Conservation (phyloP, 2,888 invertebrate species). For the Autographa gamma region DNA sequence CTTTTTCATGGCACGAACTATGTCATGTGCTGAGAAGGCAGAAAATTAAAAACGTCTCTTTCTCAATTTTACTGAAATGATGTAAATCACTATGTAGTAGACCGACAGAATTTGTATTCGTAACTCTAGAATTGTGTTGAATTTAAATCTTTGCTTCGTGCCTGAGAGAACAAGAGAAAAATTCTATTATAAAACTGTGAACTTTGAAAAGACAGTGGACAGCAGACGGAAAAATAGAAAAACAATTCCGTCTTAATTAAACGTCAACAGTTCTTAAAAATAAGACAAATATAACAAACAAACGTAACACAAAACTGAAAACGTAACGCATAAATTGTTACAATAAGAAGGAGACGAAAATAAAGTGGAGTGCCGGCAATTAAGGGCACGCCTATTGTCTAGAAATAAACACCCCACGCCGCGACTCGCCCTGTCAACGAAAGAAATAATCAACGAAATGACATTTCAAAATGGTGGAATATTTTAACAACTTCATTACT, state of each 20-base stretch:
- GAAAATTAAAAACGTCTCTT: too few relatives aligned
- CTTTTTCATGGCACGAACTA: too few relatives aligned
- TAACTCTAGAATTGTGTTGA: too few relatives aligned
- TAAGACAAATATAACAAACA: constrained; percentile 42
- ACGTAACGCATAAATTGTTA: constrained; percentile 58
- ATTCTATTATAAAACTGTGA: background rate
- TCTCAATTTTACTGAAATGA: too few relatives aligned
- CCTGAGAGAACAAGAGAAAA: background rate
- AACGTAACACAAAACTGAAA: constrained; percentile 58
- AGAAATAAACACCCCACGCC: constrained; percentile 64
- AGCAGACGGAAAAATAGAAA: constrained; percentile 11
- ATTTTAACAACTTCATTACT: constrained; percentile 50
- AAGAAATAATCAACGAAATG: constrained; percentile 59
- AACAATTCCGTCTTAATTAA: constrained; percentile 32
- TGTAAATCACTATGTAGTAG: too few relatives aligned
- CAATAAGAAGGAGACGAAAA: constrained; percentile 61
- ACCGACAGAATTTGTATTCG: too few relatives aligned
- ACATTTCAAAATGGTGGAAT: constrained; percentile 50
- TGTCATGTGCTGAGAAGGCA: too few relatives aligned
- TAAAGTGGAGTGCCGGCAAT: constrained; percentile 70
- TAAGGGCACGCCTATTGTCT: constrained; percentile 70
- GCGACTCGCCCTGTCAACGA: constrained; percentile 55
- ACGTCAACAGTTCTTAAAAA: constrained; percentile 35
- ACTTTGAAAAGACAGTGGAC: background rate
- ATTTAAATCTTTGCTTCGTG: background rate